These are phyloP conservation scores for Drosophila subquinaria DNA, from an alignment of 2,888 invertebrate species.

Conservation along the genomic window DNA sequence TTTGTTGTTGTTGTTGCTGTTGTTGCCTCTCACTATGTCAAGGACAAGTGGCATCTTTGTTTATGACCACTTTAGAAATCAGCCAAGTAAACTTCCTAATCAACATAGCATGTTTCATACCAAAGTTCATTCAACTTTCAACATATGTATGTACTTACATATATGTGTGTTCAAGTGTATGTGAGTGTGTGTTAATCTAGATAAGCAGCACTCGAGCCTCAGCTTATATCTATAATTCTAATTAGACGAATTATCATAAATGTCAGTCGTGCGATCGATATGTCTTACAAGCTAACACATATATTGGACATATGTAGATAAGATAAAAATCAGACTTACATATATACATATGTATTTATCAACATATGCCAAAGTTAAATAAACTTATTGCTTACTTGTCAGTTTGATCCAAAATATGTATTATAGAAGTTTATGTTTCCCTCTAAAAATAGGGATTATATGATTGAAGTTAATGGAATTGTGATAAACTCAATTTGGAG, in stretches of 20 bases:
- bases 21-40: conserved; percentile 73
- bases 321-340: conserved; percentile 6
- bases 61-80: conserved; percentile 65
- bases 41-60: conserved; percentile 78
- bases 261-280: conserved; percentile 20
- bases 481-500: not conserved
- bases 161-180: not conserved
- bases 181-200: conserved; percentile 8
- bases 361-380: not conserved
- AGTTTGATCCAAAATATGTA: not conserved
- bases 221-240: conserved; percentile 3
- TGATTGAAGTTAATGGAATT: not conserved
- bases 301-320: not conserved
- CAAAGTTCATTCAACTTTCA: conserved; percentile 59
- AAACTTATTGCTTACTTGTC: not conserved
- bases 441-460: not conserved
- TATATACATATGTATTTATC: not conserved
- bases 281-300: conserved; percentile 2
- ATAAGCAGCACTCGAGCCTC: conserved; percentile 15
- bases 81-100: conserved; percentile 63
- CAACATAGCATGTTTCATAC: conserved; percentile 35
- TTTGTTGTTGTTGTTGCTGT: conserved; percentile 39
- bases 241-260: conserved; percentile 28
- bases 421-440: not conserved
- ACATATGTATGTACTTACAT: conserved; percentile 7